Percentiles rank a stretch among this genome's conserved stretches.
Conservation (phyloP, 2,888 invertebrate genomes). For the Ochropacha duplaris region DNA sequence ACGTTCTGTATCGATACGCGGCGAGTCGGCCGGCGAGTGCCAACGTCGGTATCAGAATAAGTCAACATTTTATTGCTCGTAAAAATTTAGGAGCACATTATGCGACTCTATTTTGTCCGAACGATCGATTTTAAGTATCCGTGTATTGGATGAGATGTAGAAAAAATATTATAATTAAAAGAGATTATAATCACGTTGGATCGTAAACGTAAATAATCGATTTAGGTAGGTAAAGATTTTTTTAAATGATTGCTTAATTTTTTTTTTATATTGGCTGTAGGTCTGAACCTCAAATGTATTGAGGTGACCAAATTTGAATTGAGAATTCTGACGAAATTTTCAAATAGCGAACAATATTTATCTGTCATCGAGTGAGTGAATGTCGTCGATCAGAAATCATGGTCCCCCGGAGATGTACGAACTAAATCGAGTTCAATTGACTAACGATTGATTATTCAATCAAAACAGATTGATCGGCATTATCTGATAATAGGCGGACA, state of each 20-base stretch:
- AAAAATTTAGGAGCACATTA: slow-evolving; percentile 70
- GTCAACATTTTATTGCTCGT: slow-evolving; percentile 77
- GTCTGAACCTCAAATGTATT: not conserved
- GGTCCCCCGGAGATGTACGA: slow-evolving; percentile 6
- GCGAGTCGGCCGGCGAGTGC: slow-evolving; percentile 39
- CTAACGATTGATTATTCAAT: slow-evolving; percentile 82
- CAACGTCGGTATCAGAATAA: slow-evolving; percentile 56
- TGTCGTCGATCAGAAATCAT: not conserved
- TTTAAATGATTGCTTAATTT: slow-evolving; percentile 2
- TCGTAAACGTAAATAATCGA: slow-evolving; percentile 32
- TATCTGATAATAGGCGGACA: slow-evolving; percentile 74
- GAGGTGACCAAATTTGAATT: not conserved
- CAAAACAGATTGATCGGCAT: slow-evolving; percentile 79
- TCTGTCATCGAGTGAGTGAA: not conserved
- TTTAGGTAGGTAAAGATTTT: slow-evolving; percentile 1
- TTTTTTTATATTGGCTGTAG: not conserved
- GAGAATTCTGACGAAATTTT: not conserved
- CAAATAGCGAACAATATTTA: not conserved
- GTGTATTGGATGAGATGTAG: slow-evolving; percentile 38
- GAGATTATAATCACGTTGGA: slow-evolving; percentile 45
- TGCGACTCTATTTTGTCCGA: slow-evolving; percentile 56
- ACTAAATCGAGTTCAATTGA: slow-evolving; percentile 77
- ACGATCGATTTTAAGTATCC: slow-evolving; percentile 54
- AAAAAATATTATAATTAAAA: slow-evolving; percentile 50
- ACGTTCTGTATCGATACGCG: slow-evolving; percentile 62